Percentiles rank a stretch among this genome's conserved stretches.
These are phyloP conservation scores for Mesochorus sp. DNA, from an alignment of 2,888 invertebrate species.

Conservation along the genomic window DNA sequence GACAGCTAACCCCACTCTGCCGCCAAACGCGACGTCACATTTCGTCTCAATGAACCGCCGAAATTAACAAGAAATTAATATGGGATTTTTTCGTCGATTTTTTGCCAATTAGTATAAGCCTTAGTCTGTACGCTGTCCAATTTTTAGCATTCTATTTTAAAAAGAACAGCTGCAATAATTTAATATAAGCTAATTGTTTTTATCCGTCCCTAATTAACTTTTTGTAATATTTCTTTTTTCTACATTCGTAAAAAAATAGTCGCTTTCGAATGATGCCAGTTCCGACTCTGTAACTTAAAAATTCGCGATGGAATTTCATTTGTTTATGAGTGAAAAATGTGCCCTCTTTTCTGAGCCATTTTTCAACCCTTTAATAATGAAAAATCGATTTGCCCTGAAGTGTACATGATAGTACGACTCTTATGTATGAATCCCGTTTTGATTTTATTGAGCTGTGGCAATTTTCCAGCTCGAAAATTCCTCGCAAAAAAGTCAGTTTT, in stretches of 20 bases:
- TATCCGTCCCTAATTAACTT: neutral
- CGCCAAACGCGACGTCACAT: too few species aligned
- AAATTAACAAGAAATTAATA: constrained; percentile 12
- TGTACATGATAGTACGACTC: constrained; percentile 4
- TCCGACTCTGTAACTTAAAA: constrained; percentile 6
- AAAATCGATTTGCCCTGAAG: neutral
- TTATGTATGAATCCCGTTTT: neutral
- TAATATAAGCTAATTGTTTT: neutral
- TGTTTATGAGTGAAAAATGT: constrained; percentile 6
- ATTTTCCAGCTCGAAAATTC: neutral
- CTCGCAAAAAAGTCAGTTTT: neutral
- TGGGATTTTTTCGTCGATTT: neutral
- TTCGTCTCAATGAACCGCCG: neutral
- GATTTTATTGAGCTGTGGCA: neutral
- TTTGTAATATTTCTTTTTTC: neutral
- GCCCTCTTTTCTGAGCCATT: constrained; percentile 7
- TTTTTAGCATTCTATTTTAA: constrained; percentile 15
- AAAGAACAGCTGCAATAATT: neutral
- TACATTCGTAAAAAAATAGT: neutral
- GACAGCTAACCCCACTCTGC: neutral
- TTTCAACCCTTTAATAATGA: neutral
- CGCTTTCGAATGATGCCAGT: neutral
- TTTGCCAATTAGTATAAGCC: neutral
- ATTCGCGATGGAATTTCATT: neutral
- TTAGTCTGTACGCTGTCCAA: constrained; percentile 7